Base-by-base conservation (phyloP, 2,888 invertebrate genomes). In the Aphodius granarius region DNA sequence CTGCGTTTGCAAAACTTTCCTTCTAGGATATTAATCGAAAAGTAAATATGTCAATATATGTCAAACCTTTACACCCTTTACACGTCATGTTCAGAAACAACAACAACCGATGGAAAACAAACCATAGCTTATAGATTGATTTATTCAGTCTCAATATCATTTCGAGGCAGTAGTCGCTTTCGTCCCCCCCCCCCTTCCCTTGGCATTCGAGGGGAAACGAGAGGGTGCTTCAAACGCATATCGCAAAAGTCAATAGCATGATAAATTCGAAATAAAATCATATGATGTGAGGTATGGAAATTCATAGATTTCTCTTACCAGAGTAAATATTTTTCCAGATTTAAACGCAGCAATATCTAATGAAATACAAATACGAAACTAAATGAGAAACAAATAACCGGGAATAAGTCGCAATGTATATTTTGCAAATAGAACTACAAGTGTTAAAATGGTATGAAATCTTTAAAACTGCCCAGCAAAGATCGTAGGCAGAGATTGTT, bases 191-290 rank as follows among this genome's bases (percentile, higher is more conserved):
- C 15, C 13, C 18, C 21, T 1, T 22, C 62, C 22, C 43, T 43
- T 43, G 43, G 43, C 13, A 43, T n/a, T 19, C 19, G 5, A 22
- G 5, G 15, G 70, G 21, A 71, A n/a, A 18, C 23, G 20, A 19
- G 43, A 43, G 72, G 64, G 74, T 75, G 78, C 43, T 43, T 78
- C 78, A 79, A 79, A 78, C 79, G 77, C 43, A 43, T 77, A 80
- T 81, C 78, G 80, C 79, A 75, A 79, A 80, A 80, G 80, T 80
- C 80, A 80, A 80, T 79, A 80, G 80, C 77, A 79, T 76, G 81
- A 79, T 81, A 81, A 81, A 81, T 81, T 79, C 76, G 65, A 73
- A 80, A 75, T 63, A 79, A 78, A 80, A 78, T 79, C 77, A 74
- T 76, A 80, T 73, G 77, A 77, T 78, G 75, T 75, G 77, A 77